Evolutionary conservation across 2,113 vertebrate genomes (phyloP), one percentile per base, ranked within the genome.

Genomic region (Myrmophylax atrothorax): DNA sequence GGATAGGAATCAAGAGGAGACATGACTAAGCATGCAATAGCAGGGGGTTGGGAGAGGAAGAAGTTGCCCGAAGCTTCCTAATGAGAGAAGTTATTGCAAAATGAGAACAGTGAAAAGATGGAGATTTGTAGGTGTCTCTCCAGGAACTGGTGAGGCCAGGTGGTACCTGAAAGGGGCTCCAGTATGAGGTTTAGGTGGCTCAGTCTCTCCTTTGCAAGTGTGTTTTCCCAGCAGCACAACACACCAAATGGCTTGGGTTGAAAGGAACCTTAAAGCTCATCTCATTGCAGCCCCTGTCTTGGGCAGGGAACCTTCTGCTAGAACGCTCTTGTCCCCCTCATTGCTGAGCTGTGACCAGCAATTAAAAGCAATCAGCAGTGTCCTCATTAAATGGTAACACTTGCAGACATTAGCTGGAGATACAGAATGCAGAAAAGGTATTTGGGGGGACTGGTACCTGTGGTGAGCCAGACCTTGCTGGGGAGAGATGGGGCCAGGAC

Each of bases 21-120:
- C 95, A 95, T 97, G 96, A 96, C 91, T 96, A 95, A 93, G 87
- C 93, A 95, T 97, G 87, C 90, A 96, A 96, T 96, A 90, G 79
- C 76, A 63, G 93, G 76, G 56, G 76, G 68, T 1, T 86, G 76
- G 83, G 85, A 77, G 73, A 56, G 49, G 60, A 52, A 69, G 79
- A 92, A 89, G 52, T 92, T 92, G 72, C 75, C 90, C 0, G 2
- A 29, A 86, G 93, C 83, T 96, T 94, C 85, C 56, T 94, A 92
- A 93, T 74, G 90, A 88, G 73, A 53, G 44, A 2, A 82, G 60
- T 92, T 90, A 9, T 6, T 49, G 17, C 46, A 76, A 50, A 73
- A 53, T 49, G 58, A 40, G 53, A 96, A 28, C 7, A 18, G 75
- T 23, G 68, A 20, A 70, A 80, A 84, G 37, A 38, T 85, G 76